Evolutionary conservation across 1,140 invertebrate genomes (phyloP).

Genomic region (Neodiprion fabricii): DNA sequence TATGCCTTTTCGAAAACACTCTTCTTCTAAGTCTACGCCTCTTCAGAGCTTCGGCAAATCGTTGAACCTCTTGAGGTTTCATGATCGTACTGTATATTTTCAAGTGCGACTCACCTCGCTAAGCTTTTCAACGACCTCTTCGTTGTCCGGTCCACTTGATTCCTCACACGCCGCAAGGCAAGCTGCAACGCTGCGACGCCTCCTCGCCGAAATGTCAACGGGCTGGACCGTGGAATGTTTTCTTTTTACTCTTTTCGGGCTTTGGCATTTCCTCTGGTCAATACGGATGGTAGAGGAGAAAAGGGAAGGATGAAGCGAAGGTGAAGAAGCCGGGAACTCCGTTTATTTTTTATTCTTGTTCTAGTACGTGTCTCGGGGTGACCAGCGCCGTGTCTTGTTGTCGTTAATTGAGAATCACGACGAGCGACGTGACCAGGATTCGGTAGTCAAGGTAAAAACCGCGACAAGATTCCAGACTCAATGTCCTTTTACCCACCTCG

Average conservation of each 20-base stretch:
- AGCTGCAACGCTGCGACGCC: slow-evolving; percentile 3
- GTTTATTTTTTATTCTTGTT: slow-evolving; percentile 42
- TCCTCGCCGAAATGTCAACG: neutral
- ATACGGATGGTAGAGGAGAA: neutral
- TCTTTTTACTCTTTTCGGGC: slow-evolving; percentile 4
- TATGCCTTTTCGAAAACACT: no score
- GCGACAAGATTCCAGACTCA: neutral
- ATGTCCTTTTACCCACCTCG: neutral
- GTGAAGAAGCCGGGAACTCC: slow-evolving; percentile 23
- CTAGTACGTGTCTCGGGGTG: slow-evolving; percentile 27
- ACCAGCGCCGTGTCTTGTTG: slow-evolving; percentile 7
- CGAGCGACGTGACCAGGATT: slow-evolving; percentile 45
- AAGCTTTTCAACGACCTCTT: neutral
- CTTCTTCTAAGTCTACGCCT: no score
- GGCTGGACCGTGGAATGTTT: neutral
- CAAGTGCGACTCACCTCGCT: neutral
- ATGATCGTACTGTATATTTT: neutral
- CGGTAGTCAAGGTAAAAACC: neutral
- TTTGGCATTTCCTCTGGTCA: slow-evolving; percentile 12
- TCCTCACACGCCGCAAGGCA: slow-evolving; percentile 1
- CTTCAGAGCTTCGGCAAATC: neutral
- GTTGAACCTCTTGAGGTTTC: neutral
- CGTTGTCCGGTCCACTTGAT: slow-evolving; percentile 2
- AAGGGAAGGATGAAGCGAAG: neutral
- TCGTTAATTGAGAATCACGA: slow-evolving; percentile 51